Evolutionary conservation across 2,888 invertebrate genomes (phyloP).

Genomic region (Cephonodes hylas): DNA sequence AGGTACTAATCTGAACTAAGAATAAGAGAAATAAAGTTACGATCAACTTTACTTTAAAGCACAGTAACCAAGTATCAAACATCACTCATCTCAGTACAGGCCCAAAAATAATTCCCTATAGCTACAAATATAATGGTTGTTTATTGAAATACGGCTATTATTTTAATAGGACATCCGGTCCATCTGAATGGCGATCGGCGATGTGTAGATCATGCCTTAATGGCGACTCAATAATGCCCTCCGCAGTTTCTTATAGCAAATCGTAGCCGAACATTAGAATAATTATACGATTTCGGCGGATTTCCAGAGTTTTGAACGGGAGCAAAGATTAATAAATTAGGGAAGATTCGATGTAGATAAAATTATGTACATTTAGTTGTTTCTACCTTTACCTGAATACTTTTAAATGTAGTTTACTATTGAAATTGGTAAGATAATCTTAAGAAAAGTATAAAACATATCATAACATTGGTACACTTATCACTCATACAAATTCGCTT

Average conservation of each 20-base stretch:
- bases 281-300: constrained; percentile 54
- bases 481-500: too few relatives aligned
- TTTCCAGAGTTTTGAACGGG: constrained; percentile 16
- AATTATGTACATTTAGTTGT: neutral
- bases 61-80: constrained; percentile 48
- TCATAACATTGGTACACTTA: too few relatives aligned
- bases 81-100: constrained; percentile 19
- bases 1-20: too few relatives aligned
- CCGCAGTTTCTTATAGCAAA: constrained; percentile 27
- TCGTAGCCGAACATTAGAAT: constrained; percentile 51
- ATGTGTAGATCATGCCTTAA: constrained; percentile 44
- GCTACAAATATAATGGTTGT: constrained; percentile 60
- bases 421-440: too few relatives aligned
- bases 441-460: too few relatives aligned
- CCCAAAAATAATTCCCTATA: constrained; percentile 45
- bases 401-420: too few relatives aligned
- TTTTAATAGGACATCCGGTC: constrained; percentile 77
- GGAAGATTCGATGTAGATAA: neutral
- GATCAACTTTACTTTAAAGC: neutral
- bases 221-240: constrained; percentile 33
- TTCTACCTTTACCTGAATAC: too few relatives aligned
- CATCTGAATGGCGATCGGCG: constrained; percentile 32
- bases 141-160: constrained; percentile 75
- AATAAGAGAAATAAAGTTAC: neutral
- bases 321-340: constrained; percentile 10